Conservation (phyloP, 2,113 vertebrate genomes). For the Microcebus ravelobensis region DNA sequence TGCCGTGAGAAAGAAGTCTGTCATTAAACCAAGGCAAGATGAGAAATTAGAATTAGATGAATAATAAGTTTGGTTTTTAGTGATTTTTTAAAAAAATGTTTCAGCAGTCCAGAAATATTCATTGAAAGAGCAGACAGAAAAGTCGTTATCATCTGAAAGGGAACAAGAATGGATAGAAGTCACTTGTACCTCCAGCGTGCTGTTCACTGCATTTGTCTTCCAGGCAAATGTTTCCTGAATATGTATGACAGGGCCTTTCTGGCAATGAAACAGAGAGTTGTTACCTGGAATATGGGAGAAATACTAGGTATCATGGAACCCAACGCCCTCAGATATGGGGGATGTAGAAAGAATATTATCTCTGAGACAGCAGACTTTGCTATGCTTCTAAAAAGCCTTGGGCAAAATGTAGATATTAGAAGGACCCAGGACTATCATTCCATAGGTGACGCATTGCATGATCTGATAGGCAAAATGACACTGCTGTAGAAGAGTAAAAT, state of each 20-base stretch:
- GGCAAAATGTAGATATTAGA: conserved; percentile 48
- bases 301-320: conserved; percentile 40
- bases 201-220: background rate
- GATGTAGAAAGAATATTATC: conserved; percentile 58
- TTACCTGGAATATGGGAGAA: conserved; percentile 61
- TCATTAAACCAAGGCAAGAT: conserved; percentile 71
- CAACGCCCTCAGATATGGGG: conserved; percentile 12
- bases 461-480: background rate
- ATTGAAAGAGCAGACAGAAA: conserved; percentile 69
- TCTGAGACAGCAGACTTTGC: conserved; percentile 65
- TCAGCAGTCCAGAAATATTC: conserved; percentile 58
- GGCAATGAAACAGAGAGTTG: conserved; percentile 45
- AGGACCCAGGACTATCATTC: conserved; percentile 49
- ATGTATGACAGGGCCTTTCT: conserved; percentile 57
- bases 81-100: conserved; percentile 62
- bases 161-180: conserved; percentile 53
- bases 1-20: conserved; percentile 57
- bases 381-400: conserved; percentile 43
- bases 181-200: conserved; percentile 54
- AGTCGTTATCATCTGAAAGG: conserved; percentile 68
- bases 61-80: conserved; percentile 60
- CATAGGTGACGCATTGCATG: background rate
- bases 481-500: conserved; percentile 32
- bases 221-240: conserved; percentile 63
- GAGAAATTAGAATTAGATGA: conserved; percentile 51